These are phyloP conservation scores for Drosophila subsilvestris DNA, from an alignment of 2,888 invertebrate genomes.

Conservation along the genomic window DNA sequence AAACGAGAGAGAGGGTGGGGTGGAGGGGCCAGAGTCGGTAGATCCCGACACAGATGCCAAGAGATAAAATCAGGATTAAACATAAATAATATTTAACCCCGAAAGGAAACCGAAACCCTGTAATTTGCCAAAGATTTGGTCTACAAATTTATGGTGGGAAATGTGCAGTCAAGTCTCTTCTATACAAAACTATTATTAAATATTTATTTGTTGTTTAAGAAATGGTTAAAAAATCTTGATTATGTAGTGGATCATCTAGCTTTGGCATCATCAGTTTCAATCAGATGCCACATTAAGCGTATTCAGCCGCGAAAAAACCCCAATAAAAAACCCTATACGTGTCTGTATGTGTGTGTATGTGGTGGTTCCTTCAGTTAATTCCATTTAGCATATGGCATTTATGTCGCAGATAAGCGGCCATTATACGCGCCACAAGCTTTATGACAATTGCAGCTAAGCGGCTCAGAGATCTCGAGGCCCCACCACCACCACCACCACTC, in stretches of 20 bases:
- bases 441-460: constrained; percentile 75
- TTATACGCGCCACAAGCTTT: constrained; percentile 62
- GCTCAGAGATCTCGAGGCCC: constrained; percentile 41
- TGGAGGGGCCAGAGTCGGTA: neutral
- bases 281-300: constrained; percentile 51
- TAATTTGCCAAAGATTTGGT: constrained; percentile 62
- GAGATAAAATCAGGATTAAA: constrained; percentile 40
- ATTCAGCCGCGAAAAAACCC: constrained; percentile 39
- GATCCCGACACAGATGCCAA: constrained; percentile 25
- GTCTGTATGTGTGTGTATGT: constrained; percentile 11
- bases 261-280: constrained; percentile 56
- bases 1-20: constrained; percentile 13
- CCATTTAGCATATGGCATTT: constrained; percentile 76
- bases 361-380: constrained; percentile 42
- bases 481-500: constrained; percentile 28
- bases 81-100: constrained; percentile 56
- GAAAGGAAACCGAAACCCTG: constrained; percentile 30
- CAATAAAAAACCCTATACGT: constrained; percentile 8
- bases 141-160: neutral
- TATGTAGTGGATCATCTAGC: neutral
- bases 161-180: neutral
- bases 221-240: neutral
- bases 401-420: constrained; percentile 74
- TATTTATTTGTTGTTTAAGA: neutral
- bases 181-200: neutral